These are phyloP conservation scores for Linurgus olivaceus DNA, from an alignment of 2,797 vertebrate species.

Conservation along the genomic window DNA sequence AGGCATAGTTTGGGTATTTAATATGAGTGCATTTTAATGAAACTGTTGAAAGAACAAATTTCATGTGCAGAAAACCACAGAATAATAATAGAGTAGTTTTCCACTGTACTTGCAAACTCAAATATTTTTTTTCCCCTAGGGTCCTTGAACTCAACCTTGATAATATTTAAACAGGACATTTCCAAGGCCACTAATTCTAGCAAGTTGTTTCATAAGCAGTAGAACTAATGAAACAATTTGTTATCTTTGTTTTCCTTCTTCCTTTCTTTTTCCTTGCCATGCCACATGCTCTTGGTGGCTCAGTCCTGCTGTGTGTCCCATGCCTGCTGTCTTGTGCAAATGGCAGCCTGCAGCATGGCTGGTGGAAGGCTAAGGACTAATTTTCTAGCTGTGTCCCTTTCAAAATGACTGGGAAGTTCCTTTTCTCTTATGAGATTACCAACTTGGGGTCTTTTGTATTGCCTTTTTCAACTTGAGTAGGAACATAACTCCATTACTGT, in stretches of 20 bases:
- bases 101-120: slow-evolving; percentile 35
- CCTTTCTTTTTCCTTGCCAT: not conserved
- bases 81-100: slow-evolving; percentile 47
- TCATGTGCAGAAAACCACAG: slow-evolving; percentile 25
- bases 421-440: not conserved
- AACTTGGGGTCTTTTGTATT: not conserved
- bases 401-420: not conserved
- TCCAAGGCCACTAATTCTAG: slow-evolving; percentile 12
- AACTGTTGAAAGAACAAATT: slow-evolving; percentile 51
- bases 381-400: not conserved
- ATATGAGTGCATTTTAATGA: slow-evolving; percentile 30
- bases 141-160: slow-evolving; percentile 21
- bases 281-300: not conserved
- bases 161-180: slow-evolving; percentile 48
- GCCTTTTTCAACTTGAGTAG: not conserved
- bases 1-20: slow-evolving; percentile 1
- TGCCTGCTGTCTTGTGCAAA: not conserved
- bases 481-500: not conserved
- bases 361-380: not conserved
- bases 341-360: not conserved
- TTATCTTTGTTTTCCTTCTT: not conserved
- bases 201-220: not conserved
- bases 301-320: accelerated
- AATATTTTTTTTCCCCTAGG: slow-evolving; percentile 36
- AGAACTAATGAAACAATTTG: slow-evolving; percentile 1